Conservation (phyloP, 2,888 invertebrate species). For the Oxytorus armatus region DNA sequence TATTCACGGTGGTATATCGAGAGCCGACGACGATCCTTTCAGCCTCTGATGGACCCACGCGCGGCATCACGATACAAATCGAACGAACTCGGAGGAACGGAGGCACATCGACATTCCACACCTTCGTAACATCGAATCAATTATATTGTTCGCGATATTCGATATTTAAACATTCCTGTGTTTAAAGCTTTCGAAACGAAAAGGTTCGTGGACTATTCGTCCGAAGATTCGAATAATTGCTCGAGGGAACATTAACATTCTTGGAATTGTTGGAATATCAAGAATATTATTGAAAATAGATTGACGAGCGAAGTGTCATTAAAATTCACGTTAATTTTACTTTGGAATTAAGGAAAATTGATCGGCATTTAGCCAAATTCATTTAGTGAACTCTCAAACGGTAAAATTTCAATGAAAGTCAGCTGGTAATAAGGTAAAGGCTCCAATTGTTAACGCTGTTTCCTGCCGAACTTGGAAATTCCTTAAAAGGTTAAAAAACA, state of each 20-base stretch:
- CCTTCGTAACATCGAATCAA: constrained; percentile 17
- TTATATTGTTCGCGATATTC: constrained; percentile 40
- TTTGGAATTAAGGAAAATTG: too few relatives aligned
- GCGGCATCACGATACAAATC: constrained; percentile 22
- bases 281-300: background rate
- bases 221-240: background rate
- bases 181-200: background rate
- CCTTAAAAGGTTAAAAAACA: too few relatives aligned
- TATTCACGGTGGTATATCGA: constrained; percentile 22
- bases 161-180: constrained; percentile 12
- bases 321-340: too few relatives aligned
- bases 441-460: too few relatives aligned
- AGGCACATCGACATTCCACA: constrained; percentile 46
- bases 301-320: too few relatives aligned
- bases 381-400: too few relatives aligned
- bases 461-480: too few relatives aligned
- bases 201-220: background rate
- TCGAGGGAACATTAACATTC: background rate
- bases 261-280: background rate
- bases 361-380: too few relatives aligned
- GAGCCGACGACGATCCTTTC: constrained; percentile 13
- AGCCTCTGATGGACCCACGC: background rate
- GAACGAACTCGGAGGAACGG: constrained; percentile 13
- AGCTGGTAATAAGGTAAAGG: too few relatives aligned
- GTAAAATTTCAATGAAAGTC: too few relatives aligned